Percentiles rank a stretch among this genome's conserved stretches.
Conservation (phyloP, 2,113 vertebrate genomes). For the Campylomormyrus tamandua region DNA sequence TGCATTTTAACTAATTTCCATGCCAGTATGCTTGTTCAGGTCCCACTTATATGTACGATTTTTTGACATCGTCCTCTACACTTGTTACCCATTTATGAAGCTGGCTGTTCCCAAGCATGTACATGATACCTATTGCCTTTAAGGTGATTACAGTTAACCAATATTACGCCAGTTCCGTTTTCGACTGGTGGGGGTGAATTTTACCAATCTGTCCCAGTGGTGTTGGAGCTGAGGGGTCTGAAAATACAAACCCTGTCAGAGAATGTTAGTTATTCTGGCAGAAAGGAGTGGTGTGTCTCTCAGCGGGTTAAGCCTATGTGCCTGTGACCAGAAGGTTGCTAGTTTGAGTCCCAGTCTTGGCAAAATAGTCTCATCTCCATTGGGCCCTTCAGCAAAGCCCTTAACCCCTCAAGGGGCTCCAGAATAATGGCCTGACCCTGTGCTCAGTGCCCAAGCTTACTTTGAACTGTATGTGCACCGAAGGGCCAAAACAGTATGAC, state of each 20-base stretch:
- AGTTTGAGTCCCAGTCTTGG: not conserved
- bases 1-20: not conserved
- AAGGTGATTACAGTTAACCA: not conserved
- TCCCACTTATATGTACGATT: not conserved
- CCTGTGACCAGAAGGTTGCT: not conserved
- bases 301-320: not conserved
- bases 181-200: not conserved
- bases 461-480: not conserved
- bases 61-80: not conserved
- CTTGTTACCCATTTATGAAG: not conserved
- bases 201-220: not conserved
- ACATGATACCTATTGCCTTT: not conserved
- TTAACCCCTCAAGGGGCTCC: not conserved
- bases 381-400: not conserved
- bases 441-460: not conserved
- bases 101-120: not conserved
- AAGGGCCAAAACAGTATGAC: not conserved
- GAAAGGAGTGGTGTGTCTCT: not conserved
- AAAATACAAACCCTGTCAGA: not conserved
- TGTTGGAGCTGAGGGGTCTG: not conserved
- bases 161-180: not conserved
- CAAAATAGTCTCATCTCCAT: not conserved
- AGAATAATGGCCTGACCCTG: not conserved
- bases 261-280: not conserved
- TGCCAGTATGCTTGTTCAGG: not conserved